Evolutionary conservation across 2,888 invertebrate genomes (phyloP), one percentile per base, ranked within the genome.

Genomic region (Oscheius myriophilus): DNA sequence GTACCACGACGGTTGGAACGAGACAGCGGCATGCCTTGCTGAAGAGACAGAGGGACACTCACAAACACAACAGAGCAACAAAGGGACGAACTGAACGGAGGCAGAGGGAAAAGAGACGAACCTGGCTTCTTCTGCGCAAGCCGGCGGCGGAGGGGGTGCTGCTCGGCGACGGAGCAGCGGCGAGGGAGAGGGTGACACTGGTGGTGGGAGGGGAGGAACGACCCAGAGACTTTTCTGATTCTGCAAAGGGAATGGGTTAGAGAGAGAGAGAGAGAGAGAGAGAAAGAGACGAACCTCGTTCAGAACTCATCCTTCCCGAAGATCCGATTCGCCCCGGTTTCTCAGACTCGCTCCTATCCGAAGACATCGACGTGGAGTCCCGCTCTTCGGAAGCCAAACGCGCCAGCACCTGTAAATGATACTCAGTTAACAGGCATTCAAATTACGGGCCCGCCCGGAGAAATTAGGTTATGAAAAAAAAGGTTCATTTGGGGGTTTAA

Each of bases 1-100:
- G 84, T 84, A n/a, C 82, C 82, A 23, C 84, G 83, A 23, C 84
- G 82, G 61, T 72, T 76, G 23, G 80, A 76, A 0, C 80, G 80
- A 41, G 75, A 70, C 25, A 74, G 70, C n/a, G 77, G 70, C 43
- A 73, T 68, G 43, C 76, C 75, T 79, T 82, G 76, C 45, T 61
- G 61, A 69, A 69, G 59, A 67, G 52, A 25, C n/a, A n/a, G n/a
- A n/a, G n/a, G 26, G 53, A 21, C 54, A 33, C 18, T 21, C n/a
- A 68, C 45, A 21, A 54, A 62, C 39, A 53, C n/a, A 62, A 33
- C 33, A 33, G 33, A 33, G 33, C 4, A 33, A 33, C 33, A 33
- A 33, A 33, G 33, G 33, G 33, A 9, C 9, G 33, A 33, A 9
- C n/a, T 6, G n/a, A 18, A 18, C 4, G 11, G 6, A 21, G 6